Conservation (phyloP, 2,888 invertebrate species). For the Lasioglossum oenotherae region DNA sequence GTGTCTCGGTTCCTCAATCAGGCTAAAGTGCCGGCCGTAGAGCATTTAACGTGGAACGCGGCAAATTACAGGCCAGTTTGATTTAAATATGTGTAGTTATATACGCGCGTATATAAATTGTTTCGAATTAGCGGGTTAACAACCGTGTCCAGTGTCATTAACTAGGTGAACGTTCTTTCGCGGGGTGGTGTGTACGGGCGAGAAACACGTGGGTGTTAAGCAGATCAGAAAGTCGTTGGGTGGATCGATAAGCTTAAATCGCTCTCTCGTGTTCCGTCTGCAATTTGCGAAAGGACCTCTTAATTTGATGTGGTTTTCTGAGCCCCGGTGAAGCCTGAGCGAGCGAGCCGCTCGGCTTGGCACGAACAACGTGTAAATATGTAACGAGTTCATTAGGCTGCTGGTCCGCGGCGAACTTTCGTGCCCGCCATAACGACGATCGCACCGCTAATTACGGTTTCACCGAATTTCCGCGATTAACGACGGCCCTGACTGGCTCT, state of each 20-base stretch:
- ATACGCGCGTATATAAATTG: conserved; percentile 45
- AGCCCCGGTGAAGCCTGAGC: conserved; percentile 17
- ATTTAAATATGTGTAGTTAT: conserved; percentile 41
- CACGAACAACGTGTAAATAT: conserved; percentile 75
- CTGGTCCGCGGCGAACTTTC: conserved; percentile 70
- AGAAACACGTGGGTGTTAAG: conserved; percentile 56
- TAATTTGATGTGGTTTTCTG: conserved; percentile 72
- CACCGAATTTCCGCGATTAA: conserved; percentile 72
- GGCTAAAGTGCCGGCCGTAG: neutral
- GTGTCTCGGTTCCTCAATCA: conserved; percentile 6
- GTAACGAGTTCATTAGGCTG: conserved; percentile 74
- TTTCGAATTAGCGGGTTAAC: conserved; percentile 56
- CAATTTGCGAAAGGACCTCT: conserved; percentile 72
- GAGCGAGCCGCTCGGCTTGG: conserved; percentile 48
- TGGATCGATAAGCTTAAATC: conserved; percentile 72
- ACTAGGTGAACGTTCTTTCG: conserved; percentile 30
- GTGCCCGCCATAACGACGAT: conserved; percentile 67
- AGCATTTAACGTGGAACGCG: conserved; percentile 14
- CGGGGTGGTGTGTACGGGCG: conserved; percentile 6
- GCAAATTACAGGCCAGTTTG: conserved; percentile 41
- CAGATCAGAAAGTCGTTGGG: conserved; percentile 68
- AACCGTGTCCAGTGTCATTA: conserved; percentile 59
- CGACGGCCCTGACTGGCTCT: conserved; percentile 9
- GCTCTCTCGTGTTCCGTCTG: conserved; percentile 72
- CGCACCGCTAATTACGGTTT: conserved; percentile 69